These are phyloP conservation scores for Myotis vivesi DNA, from an alignment of 2,797 vertebrate genomes.

Conservation along the genomic window DNA sequence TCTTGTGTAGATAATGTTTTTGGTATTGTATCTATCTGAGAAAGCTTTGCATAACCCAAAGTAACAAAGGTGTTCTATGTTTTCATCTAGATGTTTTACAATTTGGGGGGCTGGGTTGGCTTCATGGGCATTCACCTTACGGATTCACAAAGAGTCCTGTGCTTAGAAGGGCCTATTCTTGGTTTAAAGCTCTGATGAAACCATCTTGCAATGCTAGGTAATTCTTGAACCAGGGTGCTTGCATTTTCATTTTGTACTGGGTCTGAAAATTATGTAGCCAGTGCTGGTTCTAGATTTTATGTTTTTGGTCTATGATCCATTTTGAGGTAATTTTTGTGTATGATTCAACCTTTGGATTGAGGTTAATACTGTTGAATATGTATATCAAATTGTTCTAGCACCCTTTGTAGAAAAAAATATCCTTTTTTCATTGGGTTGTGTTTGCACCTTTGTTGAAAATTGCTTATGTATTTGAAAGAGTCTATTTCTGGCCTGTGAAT, in stretches of 20 bases:
- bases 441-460: neutral
- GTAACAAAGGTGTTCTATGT: neutral
- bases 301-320: neutral
- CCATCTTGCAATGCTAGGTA: constrained; percentile 16
- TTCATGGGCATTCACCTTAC: neutral
- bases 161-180: neutral
- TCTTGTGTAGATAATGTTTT: neutral
- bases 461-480: neutral
- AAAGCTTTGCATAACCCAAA: neutral
- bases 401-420: neutral
- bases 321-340: neutral
- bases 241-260: neutral
- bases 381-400: neutral
- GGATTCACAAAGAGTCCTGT: rapidly evolving
- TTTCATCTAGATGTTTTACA: neutral
- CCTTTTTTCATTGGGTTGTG: neutral
- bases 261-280: neutral
- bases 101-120: neutral
- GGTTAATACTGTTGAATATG: neutral
- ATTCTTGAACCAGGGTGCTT: neutral
- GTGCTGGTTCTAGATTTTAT: neutral
- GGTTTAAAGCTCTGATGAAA: neutral
- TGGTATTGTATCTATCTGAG: neutral
- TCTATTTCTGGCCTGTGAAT: constrained; percentile 1
- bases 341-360: neutral